These are phyloP conservation scores for Tetheella fluctuosa DNA, from an alignment of 2,888 invertebrate species.

Conservation along the genomic window DNA sequence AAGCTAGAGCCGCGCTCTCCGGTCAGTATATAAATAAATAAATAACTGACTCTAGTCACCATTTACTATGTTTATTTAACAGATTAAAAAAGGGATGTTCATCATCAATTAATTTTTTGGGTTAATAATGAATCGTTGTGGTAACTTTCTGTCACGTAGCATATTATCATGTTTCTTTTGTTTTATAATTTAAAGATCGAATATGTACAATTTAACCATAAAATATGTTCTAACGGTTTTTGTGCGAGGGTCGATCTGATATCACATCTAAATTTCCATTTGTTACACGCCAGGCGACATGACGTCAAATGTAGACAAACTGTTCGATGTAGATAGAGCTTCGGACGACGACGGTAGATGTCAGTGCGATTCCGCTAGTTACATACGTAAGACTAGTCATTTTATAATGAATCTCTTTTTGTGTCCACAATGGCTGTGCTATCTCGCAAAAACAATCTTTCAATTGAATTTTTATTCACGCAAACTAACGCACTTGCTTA, in stretches of 20 bases:
- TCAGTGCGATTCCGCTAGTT: neutral
- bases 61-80: no score
- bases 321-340: slow-evolving; percentile 8
- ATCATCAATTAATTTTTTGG: no score
- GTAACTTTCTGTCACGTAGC: no score
- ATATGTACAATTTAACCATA: no score
- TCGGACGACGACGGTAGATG: slow-evolving; percentile 5
- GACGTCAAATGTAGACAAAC: slow-evolving; percentile 5
- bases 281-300: neutral
- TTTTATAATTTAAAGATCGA: no score
- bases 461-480: neutral
- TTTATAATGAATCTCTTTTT: neutral
- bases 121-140: no score
- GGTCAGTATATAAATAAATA: no score
- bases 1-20: slow-evolving; percentile 85
- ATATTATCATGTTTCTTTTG: no score
- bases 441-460: neutral
- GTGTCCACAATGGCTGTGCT: neutral
- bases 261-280: neutral
- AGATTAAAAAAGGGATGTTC: no score
- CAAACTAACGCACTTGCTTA: neutral
- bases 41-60: no score
- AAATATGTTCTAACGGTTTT: no score
- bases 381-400: slow-evolving; percentile 8
- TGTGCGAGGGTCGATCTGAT: no score